Evolutionary conservation across 2,888 invertebrate species (phyloP).

Genomic region (Atherix ibis): DNA sequence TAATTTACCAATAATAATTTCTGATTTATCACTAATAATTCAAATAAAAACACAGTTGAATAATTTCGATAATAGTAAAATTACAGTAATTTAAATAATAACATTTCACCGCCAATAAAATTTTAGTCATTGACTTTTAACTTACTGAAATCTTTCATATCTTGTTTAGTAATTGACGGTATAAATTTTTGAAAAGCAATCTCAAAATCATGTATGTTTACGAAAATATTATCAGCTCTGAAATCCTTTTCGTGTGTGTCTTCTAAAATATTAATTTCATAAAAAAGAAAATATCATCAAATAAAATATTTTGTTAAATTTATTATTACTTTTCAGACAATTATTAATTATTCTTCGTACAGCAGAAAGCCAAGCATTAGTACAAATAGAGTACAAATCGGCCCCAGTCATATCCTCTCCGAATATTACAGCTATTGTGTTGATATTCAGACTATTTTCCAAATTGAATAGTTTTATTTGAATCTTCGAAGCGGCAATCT

Average conservation of each 20-base stretch:
- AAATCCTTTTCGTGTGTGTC: slow-evolving; percentile 35
- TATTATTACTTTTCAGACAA: slow-evolving; percentile 16
- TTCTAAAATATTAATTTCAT: slow-evolving; percentile 30
- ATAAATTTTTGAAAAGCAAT: slow-evolving; percentile 45
- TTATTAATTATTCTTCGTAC: slow-evolving; percentile 39
- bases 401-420: slow-evolving; percentile 78
- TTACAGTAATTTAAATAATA: no score
- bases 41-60: no score
- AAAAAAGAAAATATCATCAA: slow-evolving; percentile 2
- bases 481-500: slow-evolving; percentile 67
- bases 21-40: no score
- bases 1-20: no score
- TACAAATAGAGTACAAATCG: slow-evolving; percentile 71
- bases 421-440: slow-evolving; percentile 46
- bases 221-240: slow-evolving; percentile 39
- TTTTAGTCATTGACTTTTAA: slow-evolving; percentile 22
- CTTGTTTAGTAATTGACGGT: slow-evolving; percentile 54
- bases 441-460: slow-evolving; percentile 42
- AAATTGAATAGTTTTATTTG: slow-evolving; percentile 61
- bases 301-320: background rate
- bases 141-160: slow-evolving; percentile 44
- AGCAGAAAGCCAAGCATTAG: slow-evolving; percentile 59
- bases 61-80: no score
- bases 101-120: no score
- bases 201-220: slow-evolving; percentile 47